Evolutionary conservation across 2,888 invertebrate genomes (phyloP).

Genomic region (Metalampra italica): DNA sequence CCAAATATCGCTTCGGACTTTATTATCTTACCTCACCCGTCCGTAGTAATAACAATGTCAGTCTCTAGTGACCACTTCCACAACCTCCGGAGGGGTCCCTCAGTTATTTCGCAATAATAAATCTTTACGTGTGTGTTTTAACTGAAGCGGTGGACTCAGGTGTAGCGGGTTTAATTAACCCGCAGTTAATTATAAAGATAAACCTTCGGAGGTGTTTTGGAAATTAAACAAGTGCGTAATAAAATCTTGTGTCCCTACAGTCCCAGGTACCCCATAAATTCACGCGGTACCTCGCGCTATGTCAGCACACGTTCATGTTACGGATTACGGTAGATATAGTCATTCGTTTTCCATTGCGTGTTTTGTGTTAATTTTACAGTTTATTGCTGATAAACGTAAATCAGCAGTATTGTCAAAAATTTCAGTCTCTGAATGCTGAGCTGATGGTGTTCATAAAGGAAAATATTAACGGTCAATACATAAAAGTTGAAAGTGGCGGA

Average conservation of each 20-base stretch:
- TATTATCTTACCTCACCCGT: too few relatives aligned
- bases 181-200: conserved; percentile 32
- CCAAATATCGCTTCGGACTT: too few relatives aligned
- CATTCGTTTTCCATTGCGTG: conserved; percentile 1
- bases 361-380: not conserved
- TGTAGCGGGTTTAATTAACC: conserved; percentile 28
- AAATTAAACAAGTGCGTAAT: conserved; percentile 54
- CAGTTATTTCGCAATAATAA: not conserved
- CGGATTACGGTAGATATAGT: not conserved
- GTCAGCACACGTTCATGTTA: conserved; percentile 18
- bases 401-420: too few relatives aligned
- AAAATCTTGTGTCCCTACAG: conserved; percentile 40
- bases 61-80: too few relatives aligned
- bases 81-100: not conserved
- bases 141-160: too few relatives aligned
- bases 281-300: conserved; percentile 25
- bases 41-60: too few relatives aligned
- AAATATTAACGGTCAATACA: too few relatives aligned
- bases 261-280: conserved; percentile 46
- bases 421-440: too few relatives aligned
- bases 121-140: too few relatives aligned
- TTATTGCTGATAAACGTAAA: too few relatives aligned
- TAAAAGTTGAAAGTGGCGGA: too few relatives aligned
- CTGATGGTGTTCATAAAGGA: too few relatives aligned
- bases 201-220: conserved; percentile 34